Evolutionary conservation across 2,888 invertebrate species (phyloP).

Genomic region (Labia minor): DNA sequence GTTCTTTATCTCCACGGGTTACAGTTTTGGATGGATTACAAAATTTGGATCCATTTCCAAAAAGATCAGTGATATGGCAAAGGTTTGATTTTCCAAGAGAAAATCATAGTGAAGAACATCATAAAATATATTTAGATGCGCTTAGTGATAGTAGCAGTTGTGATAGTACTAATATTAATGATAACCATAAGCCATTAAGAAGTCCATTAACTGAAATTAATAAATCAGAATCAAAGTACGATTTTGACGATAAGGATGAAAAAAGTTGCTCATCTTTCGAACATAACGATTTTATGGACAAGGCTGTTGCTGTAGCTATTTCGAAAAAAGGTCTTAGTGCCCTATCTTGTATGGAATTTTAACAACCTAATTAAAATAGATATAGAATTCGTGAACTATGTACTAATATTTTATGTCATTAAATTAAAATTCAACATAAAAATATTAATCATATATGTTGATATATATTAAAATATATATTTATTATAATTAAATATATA

Average conservation of each 20-base stretch:
- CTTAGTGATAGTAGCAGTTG: neutral
- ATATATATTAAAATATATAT: too few relatives aligned
- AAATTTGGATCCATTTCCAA: conserved; percentile 20
- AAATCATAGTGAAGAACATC: conserved; percentile 18
- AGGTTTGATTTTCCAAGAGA: conserved; percentile 8
- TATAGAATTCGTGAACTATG: too few relatives aligned
- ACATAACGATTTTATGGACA: conserved; percentile 49
- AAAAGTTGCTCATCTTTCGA: conserved; percentile 24
- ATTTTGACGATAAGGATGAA: neutral
- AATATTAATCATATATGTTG: too few relatives aligned
- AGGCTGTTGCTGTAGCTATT: conserved; percentile 64
- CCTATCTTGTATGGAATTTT: conserved; percentile 20
- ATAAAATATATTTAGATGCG: conserved; percentile 17
- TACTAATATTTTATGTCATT: too few relatives aligned
- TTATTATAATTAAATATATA: too few relatives aligned
- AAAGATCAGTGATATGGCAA: conserved; percentile 20
- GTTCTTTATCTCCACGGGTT: neutral
- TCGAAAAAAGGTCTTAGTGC: conserved; percentile 56
- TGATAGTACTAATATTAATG: neutral
- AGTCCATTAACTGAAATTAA: neutral
- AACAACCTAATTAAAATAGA: neutral
- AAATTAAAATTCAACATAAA: too few relatives aligned
- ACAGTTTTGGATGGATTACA: conserved; percentile 3
- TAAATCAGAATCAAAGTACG: neutral
- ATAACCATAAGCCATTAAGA: neutral